phyloP scores from a whole-genome alignment of 2,888 invertebrate species.

The Ochropleura leucogaster region DNA sequence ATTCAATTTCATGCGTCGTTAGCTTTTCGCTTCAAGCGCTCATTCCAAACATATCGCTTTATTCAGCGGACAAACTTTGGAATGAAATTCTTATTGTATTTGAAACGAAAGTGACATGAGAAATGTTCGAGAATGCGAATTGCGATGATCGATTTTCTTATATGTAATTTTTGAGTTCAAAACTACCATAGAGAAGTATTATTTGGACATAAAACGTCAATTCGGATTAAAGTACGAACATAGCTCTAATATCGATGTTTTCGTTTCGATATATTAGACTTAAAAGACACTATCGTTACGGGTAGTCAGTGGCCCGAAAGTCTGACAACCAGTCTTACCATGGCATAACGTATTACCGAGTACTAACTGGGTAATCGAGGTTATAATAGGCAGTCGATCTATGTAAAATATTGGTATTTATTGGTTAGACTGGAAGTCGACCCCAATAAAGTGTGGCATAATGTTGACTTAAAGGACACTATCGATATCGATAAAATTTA shows the following conservation, averaged over 20 bases:
- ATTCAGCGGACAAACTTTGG: slow-evolving; percentile 30
- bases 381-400: background rate
- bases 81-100: slow-evolving; percentile 21
- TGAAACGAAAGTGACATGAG: slow-evolving; percentile 5
- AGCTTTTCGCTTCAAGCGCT: slow-evolving; percentile 18
- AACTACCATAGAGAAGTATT: background rate
- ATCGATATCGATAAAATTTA: slow-evolving; percentile 48
- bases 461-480: slow-evolving; percentile 30
- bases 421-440: background rate
- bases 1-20: slow-evolving; percentile 51
- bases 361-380: background rate
- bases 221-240: slow-evolving; percentile 41
- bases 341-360: background rate
- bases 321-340: background rate
- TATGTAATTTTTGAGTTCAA: slow-evolving; percentile 13
- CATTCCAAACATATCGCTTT: slow-evolving; percentile 21
- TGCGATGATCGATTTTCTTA: slow-evolving; percentile 8
- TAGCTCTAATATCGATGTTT: slow-evolving; percentile 57
- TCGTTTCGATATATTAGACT: slow-evolving; percentile 46
- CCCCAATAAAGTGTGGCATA: background rate
- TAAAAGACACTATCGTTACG: slow-evolving; percentile 45
- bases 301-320: background rate
- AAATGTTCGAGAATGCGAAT: background rate
- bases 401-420: background rate
- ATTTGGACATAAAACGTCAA: slow-evolving; percentile 44